These are phyloP conservation scores for Lacerta bilineata DNA, from an alignment of 2,797 vertebrate species.

Conservation along the genomic window DNA sequence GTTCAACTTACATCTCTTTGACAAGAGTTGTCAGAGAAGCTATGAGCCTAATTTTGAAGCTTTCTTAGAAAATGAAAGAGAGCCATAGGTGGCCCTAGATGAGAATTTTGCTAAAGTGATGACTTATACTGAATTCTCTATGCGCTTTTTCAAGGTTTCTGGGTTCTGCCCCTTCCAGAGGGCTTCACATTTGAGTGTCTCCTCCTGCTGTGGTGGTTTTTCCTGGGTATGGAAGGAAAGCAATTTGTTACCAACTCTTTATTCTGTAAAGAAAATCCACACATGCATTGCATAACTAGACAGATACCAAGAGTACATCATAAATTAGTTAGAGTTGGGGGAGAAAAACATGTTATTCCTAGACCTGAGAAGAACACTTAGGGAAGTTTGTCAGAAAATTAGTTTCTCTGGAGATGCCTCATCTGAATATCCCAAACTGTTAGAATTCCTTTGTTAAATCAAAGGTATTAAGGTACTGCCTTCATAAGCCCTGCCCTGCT, in stretches of 20 bases:
- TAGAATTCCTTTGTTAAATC: too few relatives aligned
- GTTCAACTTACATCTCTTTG: background rate
- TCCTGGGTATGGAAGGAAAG: background rate
- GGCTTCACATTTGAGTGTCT: background rate
- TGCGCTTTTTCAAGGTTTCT: background rate
- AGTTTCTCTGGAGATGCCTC: too few relatives aligned
- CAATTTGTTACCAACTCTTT: background rate
- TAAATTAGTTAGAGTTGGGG: too few relatives aligned
- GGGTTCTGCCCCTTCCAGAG: background rate
- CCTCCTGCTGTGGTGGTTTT: background rate
- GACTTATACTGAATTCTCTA: background rate
- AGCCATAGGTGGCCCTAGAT: background rate
- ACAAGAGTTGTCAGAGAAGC: background rate
- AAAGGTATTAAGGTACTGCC: too few relatives aligned
- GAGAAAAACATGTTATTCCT: too few relatives aligned
- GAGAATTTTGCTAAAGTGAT: background rate
- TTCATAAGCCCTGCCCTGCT: too few relatives aligned
- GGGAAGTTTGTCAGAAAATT: too few relatives aligned
- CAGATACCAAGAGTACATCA: too few relatives aligned
- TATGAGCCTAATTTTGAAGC: background rate
- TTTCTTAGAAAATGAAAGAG: constrained; percentile 3
- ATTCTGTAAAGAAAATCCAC: background rate
- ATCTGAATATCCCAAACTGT: too few relatives aligned
- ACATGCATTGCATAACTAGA: background rate
- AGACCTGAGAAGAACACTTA: too few relatives aligned